Percentiles rank a stretch among this genome's conserved stretches.
Conservation (phyloP, 2,888 invertebrate genomes). For the Drosophila nigricruria region DNA sequence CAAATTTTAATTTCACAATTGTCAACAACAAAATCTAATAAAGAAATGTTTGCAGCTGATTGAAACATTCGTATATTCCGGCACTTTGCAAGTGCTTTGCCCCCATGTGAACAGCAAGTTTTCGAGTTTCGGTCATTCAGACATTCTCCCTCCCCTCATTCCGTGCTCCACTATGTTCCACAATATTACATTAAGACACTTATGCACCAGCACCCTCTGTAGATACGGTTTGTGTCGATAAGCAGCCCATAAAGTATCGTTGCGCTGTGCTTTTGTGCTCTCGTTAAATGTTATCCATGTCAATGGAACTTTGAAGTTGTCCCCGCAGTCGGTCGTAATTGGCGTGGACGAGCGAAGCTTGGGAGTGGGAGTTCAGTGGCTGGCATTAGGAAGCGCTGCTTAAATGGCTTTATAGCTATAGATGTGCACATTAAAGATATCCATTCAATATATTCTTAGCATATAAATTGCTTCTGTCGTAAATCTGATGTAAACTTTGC, state of each 20-base stretch:
- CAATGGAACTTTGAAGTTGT: slow-evolving; percentile 35
- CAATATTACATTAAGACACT: slow-evolving; percentile 35
- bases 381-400: slow-evolving; percentile 43
- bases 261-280: slow-evolving; percentile 66
- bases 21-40: slow-evolving; percentile 49
- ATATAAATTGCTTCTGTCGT: slow-evolving; percentile 58
- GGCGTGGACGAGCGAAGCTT: slow-evolving; percentile 57
- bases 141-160: background rate
- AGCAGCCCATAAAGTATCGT: slow-evolving; percentile 70
- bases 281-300: slow-evolving; percentile 61
- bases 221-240: slow-evolving; percentile 59
- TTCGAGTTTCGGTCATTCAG: slow-evolving; percentile 16
- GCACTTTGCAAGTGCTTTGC: slow-evolving; percentile 37
- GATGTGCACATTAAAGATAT: slow-evolving; percentile 47
- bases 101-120: slow-evolving; percentile 60
- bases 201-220: slow-evolving; percentile 37
- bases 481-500: slow-evolving; percentile 52
- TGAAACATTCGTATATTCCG: slow-evolving; percentile 49
- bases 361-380: slow-evolving; percentile 22
- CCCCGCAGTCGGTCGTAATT: slow-evolving; percentile 51
- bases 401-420: slow-evolving; percentile 41
- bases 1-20: slow-evolving; percentile 60
- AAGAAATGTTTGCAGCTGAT: slow-evolving; percentile 42
- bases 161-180: slow-evolving; percentile 2
- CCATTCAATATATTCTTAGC: slow-evolving; percentile 46